These are phyloP conservation scores for Nomada flava DNA, from an alignment of 2,888 invertebrate genomes.

Conservation along the genomic window DNA sequence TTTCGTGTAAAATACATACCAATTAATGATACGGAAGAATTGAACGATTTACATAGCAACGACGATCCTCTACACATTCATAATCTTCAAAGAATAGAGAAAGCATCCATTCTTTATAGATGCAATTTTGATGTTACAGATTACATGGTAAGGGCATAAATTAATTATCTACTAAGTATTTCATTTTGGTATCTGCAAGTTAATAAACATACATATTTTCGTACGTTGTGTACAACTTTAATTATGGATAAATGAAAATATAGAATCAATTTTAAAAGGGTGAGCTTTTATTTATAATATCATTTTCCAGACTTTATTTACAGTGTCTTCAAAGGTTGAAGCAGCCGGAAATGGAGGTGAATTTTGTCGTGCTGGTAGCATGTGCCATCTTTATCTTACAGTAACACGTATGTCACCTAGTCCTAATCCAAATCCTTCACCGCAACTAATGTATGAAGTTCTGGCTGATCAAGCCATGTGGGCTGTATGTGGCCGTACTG, in stretches of 20 bases:
- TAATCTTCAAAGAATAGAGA: constrained; percentile 85
- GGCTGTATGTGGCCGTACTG: constrained; percentile 96
- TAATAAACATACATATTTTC: neutral
- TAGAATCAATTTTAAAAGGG: constrained; percentile 34
- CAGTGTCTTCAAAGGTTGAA: constrained; percentile 91
- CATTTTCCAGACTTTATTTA: constrained; percentile 90
- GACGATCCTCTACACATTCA: constrained; percentile 82
- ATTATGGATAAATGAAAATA: constrained; percentile 25
- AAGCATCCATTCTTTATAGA: constrained; percentile 81
- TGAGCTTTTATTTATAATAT: constrained; percentile 57
- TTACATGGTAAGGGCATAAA: constrained; percentile 87
- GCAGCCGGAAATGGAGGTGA: constrained; percentile 90
- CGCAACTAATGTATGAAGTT: constrained; percentile 95
- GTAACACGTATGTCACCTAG: constrained; percentile 86
- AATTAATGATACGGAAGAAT: constrained; percentile 78
- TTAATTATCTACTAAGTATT: constrained; percentile 24
- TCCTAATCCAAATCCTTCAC: constrained; percentile 77
- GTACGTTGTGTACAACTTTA: constrained; percentile 15
- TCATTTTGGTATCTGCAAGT: constrained; percentile 7
- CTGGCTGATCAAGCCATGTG: constrained; percentile 96
- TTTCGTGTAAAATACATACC: constrained; percentile 87
- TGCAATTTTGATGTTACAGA: constrained; percentile 93
- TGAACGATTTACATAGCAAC: constrained; percentile 71
- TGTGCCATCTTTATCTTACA: constrained; percentile 92
- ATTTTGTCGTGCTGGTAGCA: constrained; percentile 94